Percentiles rank a stretch among this genome's conserved stretches.
phyloP scores from a whole-genome alignment of 2,113 vertebrate genomes.

The Corydoras sp. region DNA sequence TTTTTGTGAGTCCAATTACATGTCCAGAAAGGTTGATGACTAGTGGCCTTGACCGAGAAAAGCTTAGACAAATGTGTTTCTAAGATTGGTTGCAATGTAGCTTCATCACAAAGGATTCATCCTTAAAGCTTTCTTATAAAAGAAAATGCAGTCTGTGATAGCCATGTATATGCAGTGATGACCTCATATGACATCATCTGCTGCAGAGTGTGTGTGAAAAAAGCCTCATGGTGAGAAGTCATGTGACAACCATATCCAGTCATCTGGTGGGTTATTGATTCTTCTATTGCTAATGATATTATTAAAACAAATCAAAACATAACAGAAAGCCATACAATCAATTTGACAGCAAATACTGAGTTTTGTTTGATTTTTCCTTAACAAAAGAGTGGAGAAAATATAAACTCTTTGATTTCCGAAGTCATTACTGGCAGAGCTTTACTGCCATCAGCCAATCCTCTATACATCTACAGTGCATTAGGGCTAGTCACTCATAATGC shows the following conservation, averaged over 20 bases:
- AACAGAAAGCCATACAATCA: too few relatives aligned
- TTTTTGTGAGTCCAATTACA: neutral
- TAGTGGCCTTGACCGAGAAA: neutral
- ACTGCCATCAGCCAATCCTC: neutral
- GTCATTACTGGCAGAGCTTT: neutral
- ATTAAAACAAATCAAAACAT: neutral
- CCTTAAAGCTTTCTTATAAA: conserved; percentile 28
- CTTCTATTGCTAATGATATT: neutral
- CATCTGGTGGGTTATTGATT: conserved; percentile 2
- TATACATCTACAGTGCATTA: neutral
- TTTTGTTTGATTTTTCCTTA: too few relatives aligned
- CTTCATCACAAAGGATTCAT: conserved; percentile 20
- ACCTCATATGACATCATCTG: conserved; percentile 42
- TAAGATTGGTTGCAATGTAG: neutral
- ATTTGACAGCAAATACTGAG: too few relatives aligned
- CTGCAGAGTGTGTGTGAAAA: conserved; percentile 23
- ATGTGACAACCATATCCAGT: conserved; percentile 13
- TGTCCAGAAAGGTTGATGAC: conserved; percentile 2
- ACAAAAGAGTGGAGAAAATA: neutral
- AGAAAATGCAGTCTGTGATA: neutral
- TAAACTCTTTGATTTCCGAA: neutral
- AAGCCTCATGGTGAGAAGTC: conserved; percentile 9
- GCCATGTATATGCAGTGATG: conserved; percentile 19
- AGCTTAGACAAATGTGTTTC: neutral
- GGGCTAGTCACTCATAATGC: neutral